A percentile compares a stretch with the other conserved stretches of the same genome.
Evolutionary conservation across 2,888 invertebrate genomes (phyloP).

Genomic region (Hesperia comma): DNA sequence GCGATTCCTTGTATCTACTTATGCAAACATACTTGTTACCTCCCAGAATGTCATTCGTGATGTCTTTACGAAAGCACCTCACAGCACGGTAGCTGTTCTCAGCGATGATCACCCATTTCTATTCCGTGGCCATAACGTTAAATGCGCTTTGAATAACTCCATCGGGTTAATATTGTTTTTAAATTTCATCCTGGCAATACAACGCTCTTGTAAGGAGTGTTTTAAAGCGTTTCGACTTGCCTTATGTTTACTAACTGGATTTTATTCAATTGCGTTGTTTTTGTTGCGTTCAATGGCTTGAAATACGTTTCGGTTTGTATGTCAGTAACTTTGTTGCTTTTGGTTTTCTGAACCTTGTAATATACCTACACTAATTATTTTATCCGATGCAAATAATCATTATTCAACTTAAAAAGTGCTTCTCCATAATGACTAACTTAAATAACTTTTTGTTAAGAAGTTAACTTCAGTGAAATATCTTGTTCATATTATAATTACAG

Average conservation of each 20-base stretch:
- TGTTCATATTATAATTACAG: too few relatives aligned
- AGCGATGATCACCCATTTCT: slow-evolving; percentile 66
- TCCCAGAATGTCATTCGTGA: slow-evolving; percentile 68
- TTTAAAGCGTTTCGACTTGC: slow-evolving; percentile 42
- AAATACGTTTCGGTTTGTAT: slow-evolving; percentile 8
- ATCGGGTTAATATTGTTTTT: slow-evolving; percentile 52
- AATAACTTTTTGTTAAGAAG: too few relatives aligned
- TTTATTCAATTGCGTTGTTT: slow-evolving; percentile 2
- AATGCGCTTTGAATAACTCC: slow-evolving; percentile 69
- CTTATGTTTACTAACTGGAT: slow-evolving; percentile 39
- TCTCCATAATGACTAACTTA: too few relatives aligned
- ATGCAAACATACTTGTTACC: slow-evolving; percentile 51
- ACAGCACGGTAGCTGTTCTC: slow-evolving; percentile 69
- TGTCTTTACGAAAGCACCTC: slow-evolving; percentile 57
- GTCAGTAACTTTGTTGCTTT: background rate
- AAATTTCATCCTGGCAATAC: slow-evolving; percentile 50
- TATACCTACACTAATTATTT: too few relatives aligned
- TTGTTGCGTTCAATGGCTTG: background rate
- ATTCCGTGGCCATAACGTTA: slow-evolving; percentile 61
- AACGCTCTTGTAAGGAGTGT: slow-evolving; percentile 39
- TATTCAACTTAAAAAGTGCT: too few relatives aligned
- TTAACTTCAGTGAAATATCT: too few relatives aligned
- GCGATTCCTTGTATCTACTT: slow-evolving; percentile 43
- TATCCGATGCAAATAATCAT: too few relatives aligned
- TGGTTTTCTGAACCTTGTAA: background rate